phyloP scores from a whole-genome alignment of 2,113 vertebrate species.

The Charina bottae region DNA sequence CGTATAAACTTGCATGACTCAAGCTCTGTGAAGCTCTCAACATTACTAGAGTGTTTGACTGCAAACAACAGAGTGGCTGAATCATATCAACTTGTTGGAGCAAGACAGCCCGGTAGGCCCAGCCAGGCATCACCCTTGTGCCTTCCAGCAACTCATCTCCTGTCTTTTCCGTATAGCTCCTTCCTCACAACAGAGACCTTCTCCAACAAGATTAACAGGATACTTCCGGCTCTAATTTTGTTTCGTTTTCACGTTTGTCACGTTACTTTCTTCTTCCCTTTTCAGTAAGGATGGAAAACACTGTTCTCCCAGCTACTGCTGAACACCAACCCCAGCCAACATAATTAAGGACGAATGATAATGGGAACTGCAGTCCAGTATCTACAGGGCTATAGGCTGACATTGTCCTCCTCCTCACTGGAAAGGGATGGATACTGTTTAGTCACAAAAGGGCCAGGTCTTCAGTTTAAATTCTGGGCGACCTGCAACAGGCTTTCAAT shows the following conservation, averaged over 20 bases:
- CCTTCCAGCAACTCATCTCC: background rate
- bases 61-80: background rate
- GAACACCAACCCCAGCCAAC: background rate
- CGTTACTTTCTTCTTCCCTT: background rate
- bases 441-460: background rate
- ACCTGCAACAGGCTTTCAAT: background rate
- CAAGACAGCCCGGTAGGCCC: background rate
- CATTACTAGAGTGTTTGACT: conserved; percentile 1
- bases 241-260: background rate
- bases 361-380: background rate
- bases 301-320: background rate
- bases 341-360: background rate
- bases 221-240: background rate
- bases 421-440: background rate
- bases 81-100: background rate
- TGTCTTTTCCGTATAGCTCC: background rate
- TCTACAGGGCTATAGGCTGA: background rate
- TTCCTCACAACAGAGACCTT: background rate
- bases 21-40: background rate
- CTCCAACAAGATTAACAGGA: background rate
- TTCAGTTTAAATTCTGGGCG: background rate
- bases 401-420: background rate
- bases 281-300: background rate
- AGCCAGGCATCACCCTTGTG: background rate
- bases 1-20: conserved; percentile 2